Conservation (phyloP, 2,888 invertebrate species). For the Heteropelma amictum region DNA sequence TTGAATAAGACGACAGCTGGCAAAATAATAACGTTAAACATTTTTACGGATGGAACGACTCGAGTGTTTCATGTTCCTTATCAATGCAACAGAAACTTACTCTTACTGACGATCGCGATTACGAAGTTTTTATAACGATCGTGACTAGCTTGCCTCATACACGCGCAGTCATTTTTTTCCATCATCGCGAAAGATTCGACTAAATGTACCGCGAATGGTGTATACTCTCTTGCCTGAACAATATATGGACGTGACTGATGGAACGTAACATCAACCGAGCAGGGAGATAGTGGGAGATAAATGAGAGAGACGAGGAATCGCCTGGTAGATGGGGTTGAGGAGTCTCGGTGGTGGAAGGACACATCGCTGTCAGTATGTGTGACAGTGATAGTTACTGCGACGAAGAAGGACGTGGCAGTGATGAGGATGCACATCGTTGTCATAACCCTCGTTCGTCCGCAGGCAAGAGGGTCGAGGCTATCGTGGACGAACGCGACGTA, state of each 20-base stretch:
- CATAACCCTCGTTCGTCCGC: slow-evolving; percentile 40
- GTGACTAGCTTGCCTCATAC: slow-evolving; percentile 33
- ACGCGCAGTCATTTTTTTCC: slow-evolving; percentile 19
- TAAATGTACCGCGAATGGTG: slow-evolving; percentile 9
- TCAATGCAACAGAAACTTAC: too few relatives aligned
- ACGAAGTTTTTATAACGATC: too few relatives aligned
- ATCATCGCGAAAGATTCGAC: slow-evolving; percentile 10
- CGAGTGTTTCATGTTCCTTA: too few relatives aligned
- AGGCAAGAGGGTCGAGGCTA: slow-evolving; percentile 31
- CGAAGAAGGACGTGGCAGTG: slow-evolving; percentile 36
- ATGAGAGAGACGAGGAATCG: slow-evolving; percentile 37
- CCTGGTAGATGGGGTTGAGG: slow-evolving; percentile 26
- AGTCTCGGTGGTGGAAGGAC: background rate
- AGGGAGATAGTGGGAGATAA: slow-evolving; percentile 27
- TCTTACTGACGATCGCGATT: too few relatives aligned
- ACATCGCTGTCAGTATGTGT: background rate
- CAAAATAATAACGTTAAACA: too few relatives aligned
- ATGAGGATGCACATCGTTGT: slow-evolving; percentile 34
- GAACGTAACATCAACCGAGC: slow-evolving; percentile 38
- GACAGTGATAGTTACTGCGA: slow-evolving; percentile 30
- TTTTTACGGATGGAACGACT: too few relatives aligned
- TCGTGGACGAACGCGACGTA: slow-evolving; percentile 8
- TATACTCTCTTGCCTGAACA: background rate
- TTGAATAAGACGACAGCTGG: too few relatives aligned
- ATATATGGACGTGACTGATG: slow-evolving; percentile 39